phyloP scores from a whole-genome alignment of 1,140 invertebrate species.

The Drosophila ambigua region DNA sequence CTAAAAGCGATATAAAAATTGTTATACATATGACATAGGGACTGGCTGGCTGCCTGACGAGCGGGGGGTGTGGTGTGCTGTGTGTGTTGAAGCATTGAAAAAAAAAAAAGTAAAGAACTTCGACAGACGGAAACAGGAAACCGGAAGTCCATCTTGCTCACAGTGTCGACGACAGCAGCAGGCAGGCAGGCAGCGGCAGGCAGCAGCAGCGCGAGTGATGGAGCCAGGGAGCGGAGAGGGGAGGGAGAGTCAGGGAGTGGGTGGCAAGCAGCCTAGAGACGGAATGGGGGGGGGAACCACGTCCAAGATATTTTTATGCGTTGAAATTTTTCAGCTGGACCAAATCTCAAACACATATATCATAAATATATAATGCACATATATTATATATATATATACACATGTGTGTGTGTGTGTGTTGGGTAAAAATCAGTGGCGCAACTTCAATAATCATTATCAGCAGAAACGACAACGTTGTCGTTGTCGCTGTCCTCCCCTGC shows the following conservation, averaged over 20 bases:
- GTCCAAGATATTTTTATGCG: slow-evolving; percentile 82
- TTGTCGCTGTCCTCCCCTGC: slow-evolving; percentile 24
- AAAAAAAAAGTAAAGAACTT: slow-evolving; percentile 76
- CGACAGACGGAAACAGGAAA: slow-evolving; percentile 84
- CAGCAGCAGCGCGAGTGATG: slow-evolving; percentile 4
- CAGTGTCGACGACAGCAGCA: slow-evolving; percentile 76
- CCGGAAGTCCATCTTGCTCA: slow-evolving; percentile 84
- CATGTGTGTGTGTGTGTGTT: slow-evolving; percentile 32
- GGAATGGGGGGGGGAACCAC: slow-evolving; percentile 17
- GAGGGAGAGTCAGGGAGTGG: slow-evolving; percentile 1
- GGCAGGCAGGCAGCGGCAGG: slow-evolving; percentile 38
- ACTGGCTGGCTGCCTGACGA: slow-evolving; percentile 5
- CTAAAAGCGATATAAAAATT: slow-evolving; percentile 73
- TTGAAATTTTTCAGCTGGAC: slow-evolving; percentile 82
- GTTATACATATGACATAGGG: slow-evolving; percentile 60
- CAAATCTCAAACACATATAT: slow-evolving; percentile 69
- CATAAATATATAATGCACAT: slow-evolving; percentile 37
- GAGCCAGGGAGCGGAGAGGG: background rate
- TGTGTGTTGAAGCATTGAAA: slow-evolving; percentile 74
- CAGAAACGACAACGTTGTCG: slow-evolving; percentile 50
- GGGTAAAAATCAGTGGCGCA: slow-evolving; percentile 57
- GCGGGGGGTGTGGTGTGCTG: background rate
- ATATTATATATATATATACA: slow-evolving; percentile 13
- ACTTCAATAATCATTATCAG: slow-evolving; percentile 82
- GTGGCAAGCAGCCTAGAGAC: background rate